These are phyloP conservation scores for Nomada ruficornis DNA, from an alignment of 2,888 invertebrate genomes.

Conservation along the genomic window DNA sequence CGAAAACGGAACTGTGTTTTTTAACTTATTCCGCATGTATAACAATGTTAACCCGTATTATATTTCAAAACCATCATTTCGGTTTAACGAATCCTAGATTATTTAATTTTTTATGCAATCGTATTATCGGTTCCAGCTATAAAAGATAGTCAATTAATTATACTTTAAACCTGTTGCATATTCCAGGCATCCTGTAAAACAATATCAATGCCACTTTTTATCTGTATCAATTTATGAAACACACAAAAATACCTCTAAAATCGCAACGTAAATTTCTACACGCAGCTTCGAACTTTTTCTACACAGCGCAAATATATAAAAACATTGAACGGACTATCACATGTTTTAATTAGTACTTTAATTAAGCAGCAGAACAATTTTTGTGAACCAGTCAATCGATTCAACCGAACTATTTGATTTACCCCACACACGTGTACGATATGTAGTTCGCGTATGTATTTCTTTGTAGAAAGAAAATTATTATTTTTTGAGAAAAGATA, in stretches of 20 bases:
- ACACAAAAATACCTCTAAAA: conserved; percentile 63
- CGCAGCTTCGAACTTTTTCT: conserved; percentile 43
- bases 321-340: conserved; percentile 24
- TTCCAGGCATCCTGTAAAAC: conserved; percentile 72
- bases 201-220: conserved; percentile 66
- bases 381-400: background rate
- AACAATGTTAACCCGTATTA: conserved; percentile 32
- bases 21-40: conserved; percentile 1
- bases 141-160: conserved; percentile 62
- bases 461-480: background rate
- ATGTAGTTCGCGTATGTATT: background rate
- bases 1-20: conserved; percentile 8
- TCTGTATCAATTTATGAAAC: conserved; percentile 39
- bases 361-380: conserved; percentile 35
- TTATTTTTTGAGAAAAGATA: background rate
- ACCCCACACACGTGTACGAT: conserved; percentile 8
- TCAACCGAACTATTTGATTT: background rate
- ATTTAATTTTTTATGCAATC: conserved; percentile 27
- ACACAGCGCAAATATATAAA: conserved; percentile 45
- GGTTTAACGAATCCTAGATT: conserved; percentile 7
- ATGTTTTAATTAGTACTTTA: conserved; percentile 3
- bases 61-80: conserved; percentile 14
- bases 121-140: conserved; percentile 40
- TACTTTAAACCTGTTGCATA: conserved; percentile 71
- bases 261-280: conserved; percentile 65